These are phyloP conservation scores for Scaptodrosophila latifasciaeformis DNA, from an alignment of 2,888 invertebrate species.

Conservation along the genomic window DNA sequence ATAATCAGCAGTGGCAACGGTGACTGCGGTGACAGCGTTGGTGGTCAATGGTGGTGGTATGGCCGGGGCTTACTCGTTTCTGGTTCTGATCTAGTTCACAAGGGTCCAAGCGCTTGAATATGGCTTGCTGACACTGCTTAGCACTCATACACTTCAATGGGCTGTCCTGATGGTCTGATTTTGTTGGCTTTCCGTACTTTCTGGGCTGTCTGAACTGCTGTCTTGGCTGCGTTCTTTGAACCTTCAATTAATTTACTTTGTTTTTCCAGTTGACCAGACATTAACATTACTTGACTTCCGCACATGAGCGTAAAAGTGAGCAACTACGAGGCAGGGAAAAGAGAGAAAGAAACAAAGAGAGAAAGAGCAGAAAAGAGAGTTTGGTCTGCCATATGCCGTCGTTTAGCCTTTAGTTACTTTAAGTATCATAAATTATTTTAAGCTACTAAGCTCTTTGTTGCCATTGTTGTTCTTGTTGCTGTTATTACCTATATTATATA, in stretches of 20 bases:
- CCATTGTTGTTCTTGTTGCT: slow-evolving; percentile 35
- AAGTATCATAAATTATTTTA: slow-evolving; percentile 68
- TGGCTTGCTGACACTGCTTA: slow-evolving; percentile 20
- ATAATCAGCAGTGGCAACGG: slow-evolving; percentile 52
- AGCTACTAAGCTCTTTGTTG: slow-evolving; percentile 48
- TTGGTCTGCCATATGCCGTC: slow-evolving; percentile 65
- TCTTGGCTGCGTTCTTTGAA: slow-evolving; percentile 52
- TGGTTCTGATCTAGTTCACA: too few species aligned
- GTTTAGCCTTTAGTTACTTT: slow-evolving; percentile 64
- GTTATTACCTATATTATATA: too few species aligned
- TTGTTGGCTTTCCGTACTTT: too few species aligned
- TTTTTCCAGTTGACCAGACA: slow-evolving; percentile 72
- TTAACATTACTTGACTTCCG: slow-evolving; percentile 69
- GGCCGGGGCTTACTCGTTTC: too few species aligned
- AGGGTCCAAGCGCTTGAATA: too few species aligned
- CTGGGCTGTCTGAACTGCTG: slow-evolving; percentile 19
- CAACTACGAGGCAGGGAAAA: not conserved
- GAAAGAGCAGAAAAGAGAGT: too few species aligned
- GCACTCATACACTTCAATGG: slow-evolving; percentile 7
- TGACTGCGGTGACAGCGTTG: too few species aligned
- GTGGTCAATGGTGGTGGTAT: too few species aligned
- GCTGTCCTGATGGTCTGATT: slow-evolving; percentile 4
- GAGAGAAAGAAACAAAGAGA: too few species aligned
- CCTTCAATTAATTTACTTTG: slow-evolving; percentile 72
- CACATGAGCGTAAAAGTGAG: slow-evolving; percentile 41